Evolutionary conservation across 35 echinoderm and acorn worm species (phyloP), one percentile per base, ranked within the genome.

Genomic region (Strongylocentrotus purpuratus): DNA sequence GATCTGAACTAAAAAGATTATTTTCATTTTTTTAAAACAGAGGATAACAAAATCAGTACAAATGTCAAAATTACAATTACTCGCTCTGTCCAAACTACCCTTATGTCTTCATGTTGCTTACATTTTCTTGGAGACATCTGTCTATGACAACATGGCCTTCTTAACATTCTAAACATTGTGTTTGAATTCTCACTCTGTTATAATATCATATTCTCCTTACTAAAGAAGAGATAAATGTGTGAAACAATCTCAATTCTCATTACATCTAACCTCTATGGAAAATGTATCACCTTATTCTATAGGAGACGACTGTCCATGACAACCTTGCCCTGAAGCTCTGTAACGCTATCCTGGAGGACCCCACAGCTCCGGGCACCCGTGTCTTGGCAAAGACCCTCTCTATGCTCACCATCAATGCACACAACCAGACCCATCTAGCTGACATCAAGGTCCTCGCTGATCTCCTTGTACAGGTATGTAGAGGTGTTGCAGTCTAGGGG

Each of bases 301-400:
- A 97, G 98, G 98, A 99, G 41, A 97, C 91, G 22, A 96, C 95
- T 86, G 96, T 99, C 47, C 98, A 99, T 97, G 98, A 99, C 86
- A 96, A 92, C 86, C 93, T 99, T 15, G 95, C 94, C 46, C 28
- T 98, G 28, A 99, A 97, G 88, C 87, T 99, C 1, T 97, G 96
- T 90, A 99, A 99, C 35, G 48, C 94, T 48, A 96, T 99, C 32
- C 90, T 99, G 58, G 92, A 70, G 13, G 20, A 92, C 96, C 70
- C 95, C 78, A 2, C 52, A 85, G 28, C 97, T 95, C 18, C 97
- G 95, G 7, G 94, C 92, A 46, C 97, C 97, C 70, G 88, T 70
- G 28, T 92, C 97, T 10, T 97, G 96, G 28, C 91, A 6, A 93
- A 95, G 95, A 91, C 97, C 33, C 96, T 99, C 18, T 98, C 95